Evolutionary conservation across 35 echinoderm and acorn worm genomes (phyloP).

Genomic region (Apostichopus parvimensis): DNA sequence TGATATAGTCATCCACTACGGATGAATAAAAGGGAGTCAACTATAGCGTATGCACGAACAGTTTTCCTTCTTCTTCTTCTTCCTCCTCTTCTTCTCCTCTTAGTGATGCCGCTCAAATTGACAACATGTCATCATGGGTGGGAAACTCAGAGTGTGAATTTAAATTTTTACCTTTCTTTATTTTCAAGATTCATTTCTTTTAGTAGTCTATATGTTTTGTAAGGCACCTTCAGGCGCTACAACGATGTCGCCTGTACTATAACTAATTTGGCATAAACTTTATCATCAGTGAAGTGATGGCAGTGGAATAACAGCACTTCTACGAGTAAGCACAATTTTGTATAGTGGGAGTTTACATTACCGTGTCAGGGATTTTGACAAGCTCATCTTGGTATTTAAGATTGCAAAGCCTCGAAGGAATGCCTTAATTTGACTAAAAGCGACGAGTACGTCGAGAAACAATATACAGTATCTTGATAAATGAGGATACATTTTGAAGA

Average conservation of each 20-base stretch:
- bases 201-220: neutral
- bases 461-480: neutral
- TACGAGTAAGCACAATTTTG: neutral
- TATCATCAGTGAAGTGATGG: neutral
- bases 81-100: too few species aligned
- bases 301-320: neutral
- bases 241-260: neutral
- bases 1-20: neutral
- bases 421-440: conserved; percentile 1
- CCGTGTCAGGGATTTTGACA: neutral
- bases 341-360: conserved; percentile 9
- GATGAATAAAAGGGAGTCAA: neutral
- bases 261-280: conserved; percentile 2
- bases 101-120: too few species aligned
- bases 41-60: too few species aligned
- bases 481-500: neutral
- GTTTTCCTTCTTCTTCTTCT: too few species aligned
- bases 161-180: too few species aligned
- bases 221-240: neutral
- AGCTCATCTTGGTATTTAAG: neutral
- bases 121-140: too few species aligned
- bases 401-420: neutral
- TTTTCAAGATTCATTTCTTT: neutral
- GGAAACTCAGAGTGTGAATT: too few species aligned
- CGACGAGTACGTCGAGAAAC: neutral